A percentile compares a stretch with the other conserved stretches of the same genome.
Conservation (phyloP, 2,797 vertebrate species). For the Characodon lateralis region DNA sequence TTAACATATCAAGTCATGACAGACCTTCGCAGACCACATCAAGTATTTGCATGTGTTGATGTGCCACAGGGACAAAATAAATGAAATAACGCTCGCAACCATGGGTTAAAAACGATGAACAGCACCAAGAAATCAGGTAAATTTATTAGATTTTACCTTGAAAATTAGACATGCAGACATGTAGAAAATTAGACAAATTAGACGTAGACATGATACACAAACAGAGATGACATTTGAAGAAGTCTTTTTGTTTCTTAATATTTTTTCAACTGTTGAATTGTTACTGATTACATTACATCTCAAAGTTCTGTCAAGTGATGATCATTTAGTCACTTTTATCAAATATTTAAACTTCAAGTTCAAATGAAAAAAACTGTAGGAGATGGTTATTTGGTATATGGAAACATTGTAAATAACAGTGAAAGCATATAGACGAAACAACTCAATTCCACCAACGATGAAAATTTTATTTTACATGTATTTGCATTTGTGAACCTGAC, state of each 20-base stretch:
- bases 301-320: not conserved
- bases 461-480: too few species aligned
- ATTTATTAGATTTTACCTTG: too few species aligned
- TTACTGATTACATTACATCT: not conserved
- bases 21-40: not conserved
- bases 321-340: not conserved
- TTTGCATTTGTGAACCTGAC: conserved; percentile 63
- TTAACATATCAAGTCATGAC: not conserved
- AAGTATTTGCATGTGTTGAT: not conserved
- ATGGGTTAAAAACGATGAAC: not conserved
- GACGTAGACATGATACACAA: not conserved
- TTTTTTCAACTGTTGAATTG: not conserved
- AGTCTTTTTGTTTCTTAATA: not conserved
- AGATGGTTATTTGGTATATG: not conserved
- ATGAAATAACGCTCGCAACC: not conserved
- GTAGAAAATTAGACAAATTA: not conserved
- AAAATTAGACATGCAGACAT: not conserved
- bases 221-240: not conserved
- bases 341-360: not conserved
- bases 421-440: too few species aligned
- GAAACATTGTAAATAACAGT: not conserved
- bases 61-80: not conserved
- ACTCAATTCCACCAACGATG: too few species aligned
- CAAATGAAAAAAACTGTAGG: not conserved
- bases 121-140: not conserved